phyloP scores from a whole-genome alignment of 2,888 invertebrate species.

The Orthonychiurus folsomi region DNA sequence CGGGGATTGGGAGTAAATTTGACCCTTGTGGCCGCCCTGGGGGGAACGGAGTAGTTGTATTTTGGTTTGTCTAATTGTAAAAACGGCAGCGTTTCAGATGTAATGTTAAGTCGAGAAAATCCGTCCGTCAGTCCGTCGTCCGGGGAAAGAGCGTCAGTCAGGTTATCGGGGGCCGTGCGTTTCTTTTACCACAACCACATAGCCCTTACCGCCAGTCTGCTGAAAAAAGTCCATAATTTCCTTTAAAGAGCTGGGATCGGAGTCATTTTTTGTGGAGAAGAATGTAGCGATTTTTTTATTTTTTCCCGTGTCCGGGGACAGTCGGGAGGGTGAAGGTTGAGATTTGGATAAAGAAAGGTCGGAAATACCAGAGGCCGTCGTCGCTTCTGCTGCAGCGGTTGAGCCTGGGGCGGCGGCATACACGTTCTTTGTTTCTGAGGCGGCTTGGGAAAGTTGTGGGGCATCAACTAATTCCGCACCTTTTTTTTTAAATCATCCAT shows the following conservation, averaged over 20 bases:
- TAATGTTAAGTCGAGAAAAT: slow-evolving; percentile 21
- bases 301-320: background rate
- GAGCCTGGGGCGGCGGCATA: too few relatives aligned
- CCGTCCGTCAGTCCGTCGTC: slow-evolving; percentile 15
- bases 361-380: slow-evolving; percentile 21
- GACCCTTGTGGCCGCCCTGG: slow-evolving; percentile 1
- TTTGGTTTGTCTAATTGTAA: background rate
- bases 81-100: slow-evolving; percentile 18
- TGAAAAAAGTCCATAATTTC: slow-evolving; percentile 31
- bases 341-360: slow-evolving; percentile 12
- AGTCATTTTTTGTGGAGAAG: background rate
- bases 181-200: slow-evolving; percentile 25
- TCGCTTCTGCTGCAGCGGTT: background rate
- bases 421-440: slow-evolving; percentile 22
- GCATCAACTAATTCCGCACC: slow-evolving; percentile 24
- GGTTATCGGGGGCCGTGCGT: slow-evolving; percentile 16
- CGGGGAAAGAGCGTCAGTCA: slow-evolving; percentile 19
- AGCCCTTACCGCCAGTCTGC: slow-evolving; percentile 27
- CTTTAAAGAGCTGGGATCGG: slow-evolving; percentile 19
- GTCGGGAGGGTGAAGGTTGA: background rate
- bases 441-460: slow-evolving; percentile 23
- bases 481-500: too few relatives aligned
- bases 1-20: background rate
- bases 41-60: background rate
- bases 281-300: background rate